Evolutionary conservation across 2,113 vertebrate genomes (phyloP).

Genomic region (Hippocampus barbouri): DNA sequence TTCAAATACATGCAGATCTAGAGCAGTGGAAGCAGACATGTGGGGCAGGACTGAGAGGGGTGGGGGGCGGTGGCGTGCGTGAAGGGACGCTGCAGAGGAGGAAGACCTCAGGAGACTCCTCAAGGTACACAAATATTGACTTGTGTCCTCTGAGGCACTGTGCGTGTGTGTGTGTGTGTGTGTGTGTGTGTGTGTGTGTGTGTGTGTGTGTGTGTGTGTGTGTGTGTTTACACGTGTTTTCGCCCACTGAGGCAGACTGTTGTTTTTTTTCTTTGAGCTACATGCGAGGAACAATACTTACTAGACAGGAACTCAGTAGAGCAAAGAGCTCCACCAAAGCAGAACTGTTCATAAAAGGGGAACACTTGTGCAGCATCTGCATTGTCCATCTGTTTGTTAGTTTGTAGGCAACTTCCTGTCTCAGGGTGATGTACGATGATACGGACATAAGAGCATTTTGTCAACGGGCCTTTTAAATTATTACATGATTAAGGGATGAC

Average conservation of each 20-base stretch:
- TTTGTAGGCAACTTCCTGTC: neutral
- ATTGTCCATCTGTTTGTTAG: neutral
- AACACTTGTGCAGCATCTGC: neutral
- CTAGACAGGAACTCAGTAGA: neutral
- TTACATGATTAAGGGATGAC: neutral
- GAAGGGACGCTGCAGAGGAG: conserved; percentile 7
- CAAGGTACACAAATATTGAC: conserved; percentile 48
- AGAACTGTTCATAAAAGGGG: neutral
- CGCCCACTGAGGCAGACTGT: conserved; percentile 32
- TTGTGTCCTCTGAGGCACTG: conserved; percentile 33
- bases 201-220: conserved; percentile 35
- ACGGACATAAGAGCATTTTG: neutral
- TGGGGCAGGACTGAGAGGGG: conserved; percentile 3
- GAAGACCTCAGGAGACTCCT: conserved; percentile 31
- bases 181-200: conserved; percentile 33
- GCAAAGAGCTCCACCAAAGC: neutral
- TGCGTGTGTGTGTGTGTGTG: conserved; percentile 32
- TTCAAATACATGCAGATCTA: conserved; percentile 31
- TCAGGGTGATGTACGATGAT: neutral
- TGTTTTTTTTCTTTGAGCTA: conserved; percentile 36
- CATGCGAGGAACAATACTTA: neutral
- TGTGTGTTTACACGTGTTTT: conserved; percentile 40
- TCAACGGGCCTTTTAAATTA: neutral
- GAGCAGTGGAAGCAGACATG: conserved; percentile 15
- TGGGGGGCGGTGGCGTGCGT: neutral